Conservation (phyloP, 2,888 invertebrate genomes). For the Erpobdella octoculata region DNA sequence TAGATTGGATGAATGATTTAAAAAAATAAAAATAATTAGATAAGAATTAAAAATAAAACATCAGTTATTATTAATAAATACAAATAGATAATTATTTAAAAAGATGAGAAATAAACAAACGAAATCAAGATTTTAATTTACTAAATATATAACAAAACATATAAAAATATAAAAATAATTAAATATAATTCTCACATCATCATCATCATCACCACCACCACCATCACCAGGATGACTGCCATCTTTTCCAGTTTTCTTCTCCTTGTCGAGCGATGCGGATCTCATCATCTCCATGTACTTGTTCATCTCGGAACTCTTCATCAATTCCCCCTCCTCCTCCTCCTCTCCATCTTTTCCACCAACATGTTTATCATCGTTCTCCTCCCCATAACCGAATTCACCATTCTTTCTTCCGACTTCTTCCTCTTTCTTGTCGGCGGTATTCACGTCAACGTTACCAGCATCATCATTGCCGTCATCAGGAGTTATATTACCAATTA, state of each 20-base stretch:
- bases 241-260: background rate
- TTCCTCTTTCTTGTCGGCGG: too few species aligned
- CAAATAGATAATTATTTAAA: too few species aligned
- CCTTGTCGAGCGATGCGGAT: background rate
- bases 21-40: too few species aligned
- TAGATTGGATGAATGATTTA: too few species aligned
- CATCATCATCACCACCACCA: background rate
- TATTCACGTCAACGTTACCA: too few species aligned
- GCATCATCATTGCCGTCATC: too few species aligned
- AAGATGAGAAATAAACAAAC: background rate
- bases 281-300: conserved; percentile 19
- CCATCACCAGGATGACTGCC: background rate
- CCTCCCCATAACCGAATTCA: background rate
- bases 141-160: background rate
- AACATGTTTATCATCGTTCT: too few species aligned
- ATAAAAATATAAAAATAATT: background rate
- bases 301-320: conserved; percentile 1
- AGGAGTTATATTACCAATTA: background rate
- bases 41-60: too few species aligned
- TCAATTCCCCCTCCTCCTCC: background rate
- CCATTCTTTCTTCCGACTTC: background rate
- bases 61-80: too few species aligned
- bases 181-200: background rate
- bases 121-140: background rate
- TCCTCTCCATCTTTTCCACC: background rate